phyloP scores from a whole-genome alignment of 2,797 vertebrate species.

The Phrynocephalus vlangalii region DNA sequence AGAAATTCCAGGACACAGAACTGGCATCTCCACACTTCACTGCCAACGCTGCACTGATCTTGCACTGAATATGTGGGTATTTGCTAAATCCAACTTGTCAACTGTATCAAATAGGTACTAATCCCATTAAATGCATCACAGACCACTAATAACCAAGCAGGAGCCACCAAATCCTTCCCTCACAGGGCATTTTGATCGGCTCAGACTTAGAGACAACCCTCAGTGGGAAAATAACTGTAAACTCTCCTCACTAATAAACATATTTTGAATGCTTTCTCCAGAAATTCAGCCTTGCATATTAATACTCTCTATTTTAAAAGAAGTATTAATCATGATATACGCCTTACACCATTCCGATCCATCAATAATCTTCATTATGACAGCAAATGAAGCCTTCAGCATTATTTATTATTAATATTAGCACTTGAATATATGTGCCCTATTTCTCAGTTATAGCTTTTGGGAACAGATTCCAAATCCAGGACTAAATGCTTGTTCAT shows the following conservation, averaged over 20 bases:
- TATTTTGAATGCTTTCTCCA: conserved; percentile 24
- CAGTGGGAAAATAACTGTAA: conserved; percentile 48
- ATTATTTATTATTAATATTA: conserved; percentile 31
- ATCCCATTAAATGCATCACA: conserved; percentile 68
- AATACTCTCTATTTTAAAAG: conserved; percentile 27
- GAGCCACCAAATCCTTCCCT: conserved; percentile 43
- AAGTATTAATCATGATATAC: neutral
- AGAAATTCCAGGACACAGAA: conserved; percentile 31
- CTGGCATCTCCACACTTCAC: conserved; percentile 36
- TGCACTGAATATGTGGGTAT: conserved; percentile 51
- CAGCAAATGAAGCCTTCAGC: conserved; percentile 43
- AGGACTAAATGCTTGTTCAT: neutral
- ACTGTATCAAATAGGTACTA: conserved; percentile 66
- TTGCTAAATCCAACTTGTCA: conserved; percentile 60
- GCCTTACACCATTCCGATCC: conserved; percentile 49
- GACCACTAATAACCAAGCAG: conserved; percentile 47
- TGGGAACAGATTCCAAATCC: conserved; percentile 40
- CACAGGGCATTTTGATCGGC: conserved; percentile 62
- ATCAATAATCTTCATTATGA: conserved; percentile 40
- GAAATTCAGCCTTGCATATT: conserved; percentile 37
- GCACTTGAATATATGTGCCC: conserved; percentile 18
- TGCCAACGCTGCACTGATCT: conserved; percentile 40
- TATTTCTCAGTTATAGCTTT: conserved; percentile 36
- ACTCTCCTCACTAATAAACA: conserved; percentile 37
- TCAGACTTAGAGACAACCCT: conserved; percentile 56